A percentile compares a stretch with the other conserved stretches of the same genome.
Evolutionary conservation across 2,797 vertebrate genomes (phyloP).

Genomic region (Hypotaenidia philippensis): DNA sequence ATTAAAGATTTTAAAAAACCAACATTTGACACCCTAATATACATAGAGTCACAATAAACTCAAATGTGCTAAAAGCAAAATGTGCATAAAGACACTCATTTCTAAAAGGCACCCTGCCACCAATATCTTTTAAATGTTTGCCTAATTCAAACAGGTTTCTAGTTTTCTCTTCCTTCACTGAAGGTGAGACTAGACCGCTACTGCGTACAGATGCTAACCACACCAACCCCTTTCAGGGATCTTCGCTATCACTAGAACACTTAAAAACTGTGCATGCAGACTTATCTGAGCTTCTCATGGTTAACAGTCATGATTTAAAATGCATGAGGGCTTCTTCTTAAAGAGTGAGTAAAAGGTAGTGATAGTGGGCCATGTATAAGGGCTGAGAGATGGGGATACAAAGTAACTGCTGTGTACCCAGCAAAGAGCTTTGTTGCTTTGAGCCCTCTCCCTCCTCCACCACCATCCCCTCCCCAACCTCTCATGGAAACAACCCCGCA

Average conservation of each 20-base stretch:
- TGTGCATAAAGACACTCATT: constrained; percentile 49
- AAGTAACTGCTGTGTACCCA: constrained; percentile 17
- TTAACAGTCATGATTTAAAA: background rate
- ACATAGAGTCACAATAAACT: constrained; percentile 63
- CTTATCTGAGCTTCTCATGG: background rate
- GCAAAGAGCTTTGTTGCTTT: constrained; percentile 38
- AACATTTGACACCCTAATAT: constrained; percentile 60
- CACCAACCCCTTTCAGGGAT: constrained; percentile 58
- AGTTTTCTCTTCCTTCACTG: constrained; percentile 57
- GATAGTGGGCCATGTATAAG: background rate
- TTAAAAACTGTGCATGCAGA: constrained; percentile 21
- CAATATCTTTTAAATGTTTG: background rate
- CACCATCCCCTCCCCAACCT: background rate
- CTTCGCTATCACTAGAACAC: constrained; percentile 18
- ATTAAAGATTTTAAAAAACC: constrained; percentile 62
- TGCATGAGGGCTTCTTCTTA: background rate
- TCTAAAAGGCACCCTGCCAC: constrained; percentile 71
- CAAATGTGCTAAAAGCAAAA: constrained; percentile 57
- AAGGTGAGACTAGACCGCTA: constrained; percentile 42
- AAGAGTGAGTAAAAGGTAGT: constrained; percentile 4
- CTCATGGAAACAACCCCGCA: background rate
- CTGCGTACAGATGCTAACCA: background rate
- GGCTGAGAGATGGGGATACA: constrained; percentile 11
- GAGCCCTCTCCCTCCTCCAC: background rate
- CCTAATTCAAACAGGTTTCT: constrained; percentile 15